Conservation (phyloP, 2,113 vertebrate genomes). For the Strigops habroptila region DNA sequence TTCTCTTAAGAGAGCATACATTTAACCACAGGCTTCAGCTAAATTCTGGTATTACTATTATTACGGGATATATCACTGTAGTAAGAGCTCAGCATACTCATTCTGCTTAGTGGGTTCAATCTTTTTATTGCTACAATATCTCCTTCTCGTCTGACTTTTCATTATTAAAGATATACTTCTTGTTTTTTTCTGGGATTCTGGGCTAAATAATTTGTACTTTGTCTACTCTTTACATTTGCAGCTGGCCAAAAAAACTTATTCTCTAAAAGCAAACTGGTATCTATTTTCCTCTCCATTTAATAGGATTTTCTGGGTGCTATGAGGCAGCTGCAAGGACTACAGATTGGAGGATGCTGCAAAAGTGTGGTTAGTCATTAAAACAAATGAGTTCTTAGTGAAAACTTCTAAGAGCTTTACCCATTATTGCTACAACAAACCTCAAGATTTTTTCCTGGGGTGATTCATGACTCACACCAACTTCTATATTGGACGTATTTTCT, state of each 20-base stretch:
- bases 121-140: constrained; percentile 19
- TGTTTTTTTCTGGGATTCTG: background rate
- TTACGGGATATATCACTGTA: background rate
- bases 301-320: background rate
- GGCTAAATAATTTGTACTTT: background rate
- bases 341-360: background rate
- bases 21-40: background rate
- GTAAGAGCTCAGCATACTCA: background rate
- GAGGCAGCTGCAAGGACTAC: background rate
- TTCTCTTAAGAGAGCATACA: background rate
- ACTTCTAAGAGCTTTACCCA: background rate
- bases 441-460: background rate
- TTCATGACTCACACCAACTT: background rate
- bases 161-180: constrained; percentile 56
- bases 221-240: background rate
- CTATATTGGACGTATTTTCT: background rate
- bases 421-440: background rate
- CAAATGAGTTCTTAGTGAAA: background rate
- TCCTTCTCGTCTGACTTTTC: background rate
- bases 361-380: background rate
- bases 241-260: background rate
- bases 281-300: background rate
- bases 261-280: background rate
- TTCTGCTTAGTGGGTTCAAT: background rate
- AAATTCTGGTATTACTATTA: background rate